Base-by-base conservation (phyloP, 2,888 invertebrate genomes). In the Meiosimyza decipiens region DNA sequence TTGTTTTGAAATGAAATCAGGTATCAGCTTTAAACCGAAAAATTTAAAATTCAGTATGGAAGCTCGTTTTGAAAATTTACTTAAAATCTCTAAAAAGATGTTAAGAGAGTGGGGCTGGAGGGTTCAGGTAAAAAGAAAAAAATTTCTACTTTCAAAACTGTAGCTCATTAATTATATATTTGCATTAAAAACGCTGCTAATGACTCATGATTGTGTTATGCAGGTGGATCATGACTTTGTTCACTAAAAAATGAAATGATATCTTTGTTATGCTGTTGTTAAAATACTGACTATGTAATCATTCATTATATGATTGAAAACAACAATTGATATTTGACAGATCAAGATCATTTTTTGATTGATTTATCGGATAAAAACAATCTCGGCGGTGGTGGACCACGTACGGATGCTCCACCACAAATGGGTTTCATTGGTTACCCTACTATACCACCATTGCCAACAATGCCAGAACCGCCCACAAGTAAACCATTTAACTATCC, bases 401-500 rank as follows among this genome's bases (percentile, higher is more conserved):
- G 86, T 33, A 82, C 83, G 12, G 87, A 88, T 22, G 83, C 85
- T 77, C 93, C 94, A 6, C 91, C 92, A 75, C 93, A 93, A 50
- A 91, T 92, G 71, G 95, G 95, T 1, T 96, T 96, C 84, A 91
- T 94, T 77, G 95, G 94, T 0, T 95, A 90, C 86, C 95, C 95
- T 2, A 91, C 90, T 74, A 90, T 92, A 73, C 94, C 94, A 2
- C 83, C 90, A 12, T 85, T 93, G 80, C 92, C 93, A 3, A 85
- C 87, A 64, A 79, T 88, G 86, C 88, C 89, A 1, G 80, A 87
- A n/a, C 89, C 89, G 0, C 89, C 89, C 18, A 88, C 87, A 54
- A 88, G 81, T 72, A 89, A 88, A 75, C 91, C 92, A 0, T 94
- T 93, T 81, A 90, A 88, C 81, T 94, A 94, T 87, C 94, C 87